Evolutionary conservation across 1,140 invertebrate species (phyloP).

Genomic region (Drosophila navojoa): DNA sequence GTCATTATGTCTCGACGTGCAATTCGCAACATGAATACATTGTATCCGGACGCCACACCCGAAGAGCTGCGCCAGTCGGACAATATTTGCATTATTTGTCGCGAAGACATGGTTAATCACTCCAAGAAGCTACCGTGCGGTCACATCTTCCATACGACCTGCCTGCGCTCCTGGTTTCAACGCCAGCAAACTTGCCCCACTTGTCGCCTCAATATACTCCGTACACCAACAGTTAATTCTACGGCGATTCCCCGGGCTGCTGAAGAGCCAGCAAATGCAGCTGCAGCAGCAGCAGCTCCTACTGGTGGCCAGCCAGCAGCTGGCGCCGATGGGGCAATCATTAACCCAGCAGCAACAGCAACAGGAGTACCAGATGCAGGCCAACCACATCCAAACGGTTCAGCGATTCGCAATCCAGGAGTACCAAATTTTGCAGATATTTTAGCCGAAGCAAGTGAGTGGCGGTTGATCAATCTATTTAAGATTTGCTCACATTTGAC

Average conservation of each 20-base stretch:
- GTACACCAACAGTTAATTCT: conserved; percentile 85
- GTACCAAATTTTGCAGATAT: conserved; percentile 56
- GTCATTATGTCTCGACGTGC: conserved; percentile 98
- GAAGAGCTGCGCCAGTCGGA: conserved; percentile 97
- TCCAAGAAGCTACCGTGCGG: conserved; percentile 99
- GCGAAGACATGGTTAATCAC: conserved; percentile 87
- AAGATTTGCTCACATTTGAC: background rate
- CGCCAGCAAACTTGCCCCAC: conserved; percentile 99
- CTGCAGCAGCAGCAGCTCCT: conserved; percentile 28
- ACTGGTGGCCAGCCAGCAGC: conserved; percentile 44
- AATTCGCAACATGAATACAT: conserved; percentile 98
- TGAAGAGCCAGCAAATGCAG: conserved; percentile 69
- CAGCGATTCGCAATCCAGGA: conserved; percentile 22
- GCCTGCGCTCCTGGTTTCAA: conserved; percentile 99
- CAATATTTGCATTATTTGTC: conserved; percentile 99
- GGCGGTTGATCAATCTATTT: background rate
- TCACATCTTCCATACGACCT: conserved; percentile 99
- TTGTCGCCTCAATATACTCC: conserved; percentile 97
- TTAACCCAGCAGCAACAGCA: conserved; percentile 4
- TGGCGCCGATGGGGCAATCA: conserved; percentile 31
- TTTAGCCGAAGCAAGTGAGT: conserved; percentile 67
- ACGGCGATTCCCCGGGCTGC: conserved; percentile 83
- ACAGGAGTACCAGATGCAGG: conserved; percentile 16
- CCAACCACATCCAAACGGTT: conserved; percentile 27
- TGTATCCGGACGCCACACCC: conserved; percentile 97